These are phyloP conservation scores for Disparrhopalites patrizii DNA, from an alignment of 2,888 invertebrate genomes.

Conservation along the genomic window DNA sequence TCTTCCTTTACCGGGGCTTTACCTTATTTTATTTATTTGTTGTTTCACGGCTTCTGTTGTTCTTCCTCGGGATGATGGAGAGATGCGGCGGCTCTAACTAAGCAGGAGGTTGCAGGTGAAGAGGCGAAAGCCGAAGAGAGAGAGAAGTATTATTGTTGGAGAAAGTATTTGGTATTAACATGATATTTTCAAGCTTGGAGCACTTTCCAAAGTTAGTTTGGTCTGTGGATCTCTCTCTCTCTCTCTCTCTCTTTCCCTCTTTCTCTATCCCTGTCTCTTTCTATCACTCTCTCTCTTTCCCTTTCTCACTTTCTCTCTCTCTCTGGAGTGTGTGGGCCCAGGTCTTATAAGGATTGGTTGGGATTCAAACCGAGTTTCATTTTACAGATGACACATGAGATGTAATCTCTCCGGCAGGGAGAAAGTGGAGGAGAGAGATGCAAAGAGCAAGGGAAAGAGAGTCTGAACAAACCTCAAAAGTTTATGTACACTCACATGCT, in stretches of 20 bases:
- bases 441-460: too few species aligned
- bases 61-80: too few species aligned
- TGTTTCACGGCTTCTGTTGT: too few species aligned
- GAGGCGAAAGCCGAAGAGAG: too few species aligned
- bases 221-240: neutral
- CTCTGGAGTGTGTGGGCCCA: neutral
- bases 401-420: constrained; percentile 16
- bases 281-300: neutral
- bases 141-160: too few species aligned
- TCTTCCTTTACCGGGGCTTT: too few species aligned
- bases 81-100: too few species aligned
- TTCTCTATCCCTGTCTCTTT: too few species aligned
- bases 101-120: too few species aligned
- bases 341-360: neutral
- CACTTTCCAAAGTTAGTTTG: neutral
- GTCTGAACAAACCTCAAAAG: constrained; percentile 18
- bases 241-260: neutral
- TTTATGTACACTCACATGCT: constrained; percentile 3
- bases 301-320: neutral
- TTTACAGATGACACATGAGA: constrained; percentile 23
- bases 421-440: constrained; percentile 15
- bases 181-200: constrained; percentile 1
- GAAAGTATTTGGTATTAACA: neutral
- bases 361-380: constrained; percentile 18
- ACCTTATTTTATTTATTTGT: too few species aligned